Evolutionary conservation across 1,140 invertebrate species (phyloP).

Genomic region (Acromyrmex heyeri): DNA sequence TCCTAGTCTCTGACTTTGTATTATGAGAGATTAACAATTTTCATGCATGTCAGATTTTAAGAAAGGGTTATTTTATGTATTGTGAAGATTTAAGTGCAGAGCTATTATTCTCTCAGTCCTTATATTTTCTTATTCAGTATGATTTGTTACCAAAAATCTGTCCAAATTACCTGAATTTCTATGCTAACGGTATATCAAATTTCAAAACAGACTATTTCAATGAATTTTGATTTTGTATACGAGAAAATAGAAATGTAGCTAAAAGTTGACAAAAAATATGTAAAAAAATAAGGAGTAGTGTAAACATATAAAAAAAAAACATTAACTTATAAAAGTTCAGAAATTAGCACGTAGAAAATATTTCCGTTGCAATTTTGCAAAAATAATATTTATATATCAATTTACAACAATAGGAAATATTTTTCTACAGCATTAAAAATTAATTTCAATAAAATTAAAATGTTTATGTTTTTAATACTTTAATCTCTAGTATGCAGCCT

Average conservation of each 20-base stretch:
- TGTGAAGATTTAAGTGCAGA: not conserved
- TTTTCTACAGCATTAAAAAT: not conserved
- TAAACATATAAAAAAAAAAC: not conserved
- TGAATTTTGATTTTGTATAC: not conserved
- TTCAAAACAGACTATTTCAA: not conserved
- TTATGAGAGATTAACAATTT: not conserved
- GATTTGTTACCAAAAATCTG: not conserved
- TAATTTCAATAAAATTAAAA: not conserved
- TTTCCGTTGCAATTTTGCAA: not conserved
- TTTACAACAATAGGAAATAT: not conserved
- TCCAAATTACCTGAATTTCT: not conserved
- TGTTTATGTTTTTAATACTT: not conserved
- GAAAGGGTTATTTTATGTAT: not conserved
- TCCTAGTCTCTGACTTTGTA: not conserved
- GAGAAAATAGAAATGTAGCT: not conserved
- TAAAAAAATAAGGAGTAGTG: not conserved
- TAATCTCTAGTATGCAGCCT: not conserved
- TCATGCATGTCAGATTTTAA: not conserved
- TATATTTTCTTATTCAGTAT: not conserved
- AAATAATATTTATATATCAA: not conserved
- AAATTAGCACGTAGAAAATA: not conserved
- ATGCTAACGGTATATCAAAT: not conserved
- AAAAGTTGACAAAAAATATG: not conserved
- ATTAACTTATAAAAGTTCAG: not conserved
- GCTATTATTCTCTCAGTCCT: too few relatives aligned